Conservation (phyloP, 2,888 invertebrate species). For the Tinea semifulvella region DNA sequence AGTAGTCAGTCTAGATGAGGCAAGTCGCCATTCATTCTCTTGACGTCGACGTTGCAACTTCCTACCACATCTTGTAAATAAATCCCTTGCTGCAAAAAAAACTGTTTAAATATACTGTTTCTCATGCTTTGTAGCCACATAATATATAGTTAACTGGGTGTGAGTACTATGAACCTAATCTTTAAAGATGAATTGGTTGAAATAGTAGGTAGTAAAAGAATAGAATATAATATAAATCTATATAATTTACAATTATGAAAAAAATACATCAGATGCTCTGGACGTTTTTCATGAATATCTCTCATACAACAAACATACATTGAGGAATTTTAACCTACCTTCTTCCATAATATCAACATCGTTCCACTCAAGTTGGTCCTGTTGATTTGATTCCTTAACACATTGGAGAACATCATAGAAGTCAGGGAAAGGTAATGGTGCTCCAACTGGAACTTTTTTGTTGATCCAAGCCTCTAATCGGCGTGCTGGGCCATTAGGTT, state of each 20-base stretch:
- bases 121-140: too few species aligned
- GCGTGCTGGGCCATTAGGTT: slow-evolving; percentile 45
- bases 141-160: too few species aligned
- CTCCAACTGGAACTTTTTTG: slow-evolving; percentile 49
- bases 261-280: too few species aligned
- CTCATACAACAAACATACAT: too few species aligned
- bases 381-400: slow-evolving; percentile 46
- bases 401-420: slow-evolving; percentile 62
- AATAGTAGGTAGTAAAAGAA: too few species aligned
- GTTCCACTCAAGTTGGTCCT: slow-evolving; percentile 47
- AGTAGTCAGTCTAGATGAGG: slow-evolving; percentile 57
- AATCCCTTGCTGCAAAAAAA: slow-evolving; percentile 63
- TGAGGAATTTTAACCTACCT: too few species aligned
- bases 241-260: too few species aligned
- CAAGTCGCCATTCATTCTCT: slow-evolving; percentile 70
- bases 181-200: too few species aligned
- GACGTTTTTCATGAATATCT: too few species aligned
- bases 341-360: slow-evolving; percentile 54
- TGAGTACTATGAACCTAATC: too few species aligned
- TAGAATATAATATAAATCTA: too few species aligned
- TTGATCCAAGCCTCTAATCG: slow-evolving; percentile 51
- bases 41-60: slow-evolving; percentile 70
- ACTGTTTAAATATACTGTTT: too few species aligned
- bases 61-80: slow-evolving; percentile 72
- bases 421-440: slow-evolving; percentile 57